Percentiles rank a stretch among this genome's conserved stretches.
phyloP scores from a whole-genome alignment of 2,888 invertebrate genomes.

The Marasmarcha lunaedactyla region DNA sequence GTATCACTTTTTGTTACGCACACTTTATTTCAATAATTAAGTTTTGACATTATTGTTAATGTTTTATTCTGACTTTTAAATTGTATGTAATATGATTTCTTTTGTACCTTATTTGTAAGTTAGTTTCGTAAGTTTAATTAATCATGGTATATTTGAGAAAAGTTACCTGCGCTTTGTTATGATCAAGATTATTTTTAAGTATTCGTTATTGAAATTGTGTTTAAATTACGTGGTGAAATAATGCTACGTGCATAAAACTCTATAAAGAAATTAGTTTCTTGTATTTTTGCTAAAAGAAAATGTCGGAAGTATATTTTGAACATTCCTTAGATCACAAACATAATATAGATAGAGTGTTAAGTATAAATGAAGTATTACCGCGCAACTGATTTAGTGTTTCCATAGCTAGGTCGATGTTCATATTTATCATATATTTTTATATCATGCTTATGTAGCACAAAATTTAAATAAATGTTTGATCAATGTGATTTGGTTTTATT shows the following conservation, averaged over 20 bases:
- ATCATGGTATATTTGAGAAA: no score
- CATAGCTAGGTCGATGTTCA: constrained; percentile 61
- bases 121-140: no score
- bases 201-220: no score
- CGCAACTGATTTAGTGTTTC: constrained; percentile 48
- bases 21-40: neutral
- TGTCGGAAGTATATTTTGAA: constrained; percentile 14
- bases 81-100: no score
- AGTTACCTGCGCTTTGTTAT: no score
- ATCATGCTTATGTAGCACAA: constrained; percentile 69
- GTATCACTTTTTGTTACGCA: neutral
- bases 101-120: no score
- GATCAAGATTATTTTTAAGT: no score
- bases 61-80: constrained; percentile 1
- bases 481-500: constrained; percentile 18
- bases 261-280: no score
- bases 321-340: constrained; percentile 28
- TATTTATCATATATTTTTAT: constrained; percentile 70
- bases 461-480: constrained; percentile 68
- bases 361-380: constrained; percentile 57
- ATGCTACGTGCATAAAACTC: no score
- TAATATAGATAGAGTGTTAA: constrained; percentile 44
- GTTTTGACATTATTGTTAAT: neutral
- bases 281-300: no score
- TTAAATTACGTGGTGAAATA: no score